Percentiles rank a stretch among this genome's conserved stretches.
Conservation (phyloP, 2,797 vertebrate species). For the Mastacembelus armatus region DNA sequence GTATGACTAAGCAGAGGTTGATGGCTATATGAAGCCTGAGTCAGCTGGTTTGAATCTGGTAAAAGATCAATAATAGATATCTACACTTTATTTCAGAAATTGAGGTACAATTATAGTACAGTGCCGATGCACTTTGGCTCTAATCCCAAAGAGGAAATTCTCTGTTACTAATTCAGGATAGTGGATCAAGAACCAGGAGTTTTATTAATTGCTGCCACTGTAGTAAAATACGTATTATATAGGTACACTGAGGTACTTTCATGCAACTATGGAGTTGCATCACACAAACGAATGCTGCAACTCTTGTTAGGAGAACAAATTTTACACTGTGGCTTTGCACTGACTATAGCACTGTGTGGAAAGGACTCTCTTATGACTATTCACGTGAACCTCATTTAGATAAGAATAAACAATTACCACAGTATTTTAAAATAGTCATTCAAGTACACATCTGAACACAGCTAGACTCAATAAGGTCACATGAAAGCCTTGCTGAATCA, state of each 20-base stretch:
- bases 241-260: conserved; percentile 63
- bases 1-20: conserved; percentile 46
- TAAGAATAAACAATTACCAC: conserved; percentile 32
- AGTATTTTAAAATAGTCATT: conserved; percentile 51
- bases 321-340: conserved; percentile 81
- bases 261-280: conserved; percentile 53
- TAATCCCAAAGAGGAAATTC: conserved; percentile 63
- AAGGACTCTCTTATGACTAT: conserved; percentile 48
- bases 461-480: conserved; percentile 32
- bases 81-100: conserved; percentile 30
- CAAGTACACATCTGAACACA: conserved; percentile 43
- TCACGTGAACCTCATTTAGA: conserved; percentile 63
- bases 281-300: conserved; percentile 48
- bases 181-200: conserved; percentile 23
- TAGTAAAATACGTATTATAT: conserved; percentile 45
- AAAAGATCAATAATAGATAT: conserved; percentile 35
- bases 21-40: conserved; percentile 38
- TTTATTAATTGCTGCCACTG: conserved; percentile 43
- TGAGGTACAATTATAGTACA: conserved; percentile 50
- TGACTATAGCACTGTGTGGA: conserved; percentile 80
- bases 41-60: conserved; percentile 51
- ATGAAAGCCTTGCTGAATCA: conserved; percentile 39
- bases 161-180: conserved; percentile 32
- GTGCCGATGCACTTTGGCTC: conserved; percentile 55
- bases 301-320: conserved; percentile 57